Evolutionary conservation across 1,140 invertebrate species (phyloP).

Genomic region (Drosophila pectinifera): DNA sequence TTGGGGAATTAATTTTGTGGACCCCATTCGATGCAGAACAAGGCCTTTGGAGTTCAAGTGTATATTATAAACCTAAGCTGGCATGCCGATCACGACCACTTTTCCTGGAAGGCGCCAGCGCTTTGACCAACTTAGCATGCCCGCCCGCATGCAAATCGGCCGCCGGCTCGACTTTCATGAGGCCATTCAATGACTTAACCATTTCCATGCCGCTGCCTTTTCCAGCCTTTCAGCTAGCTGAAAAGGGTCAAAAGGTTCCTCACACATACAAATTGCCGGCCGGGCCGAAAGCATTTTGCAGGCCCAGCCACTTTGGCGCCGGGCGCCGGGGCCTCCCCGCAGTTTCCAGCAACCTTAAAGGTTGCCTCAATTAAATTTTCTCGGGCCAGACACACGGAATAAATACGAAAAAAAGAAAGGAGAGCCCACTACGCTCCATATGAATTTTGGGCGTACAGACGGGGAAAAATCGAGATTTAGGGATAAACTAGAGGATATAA

Average conservation of each 20-base stretch:
- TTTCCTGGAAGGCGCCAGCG: slow-evolving; percentile 33
- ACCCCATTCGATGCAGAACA: slow-evolving; percentile 2
- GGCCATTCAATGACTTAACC: slow-evolving; percentile 76
- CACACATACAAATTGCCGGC: slow-evolving; percentile 74
- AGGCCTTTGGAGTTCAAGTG: slow-evolving; percentile 2
- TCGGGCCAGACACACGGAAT: slow-evolving; percentile 45
- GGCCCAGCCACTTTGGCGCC: slow-evolving; percentile 24
- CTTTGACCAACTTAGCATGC: slow-evolving; percentile 19
- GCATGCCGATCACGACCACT: slow-evolving; percentile 32
- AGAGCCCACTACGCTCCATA: slow-evolving; percentile 22
- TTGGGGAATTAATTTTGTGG: slow-evolving; percentile 45
- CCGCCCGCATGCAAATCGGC: slow-evolving; percentile 34
- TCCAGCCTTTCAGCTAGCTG: slow-evolving; percentile 35
- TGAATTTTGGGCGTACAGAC: slow-evolving; percentile 28
- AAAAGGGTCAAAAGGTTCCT: slow-evolving; percentile 45
- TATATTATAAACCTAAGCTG: slow-evolving; percentile 11
- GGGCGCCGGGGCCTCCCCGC: no score
- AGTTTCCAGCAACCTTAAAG: slow-evolving; percentile 63
- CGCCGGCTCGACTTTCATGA: slow-evolving; percentile 70
- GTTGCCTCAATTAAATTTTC: slow-evolving; percentile 76
- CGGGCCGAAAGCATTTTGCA: slow-evolving; percentile 63
- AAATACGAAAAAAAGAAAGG: slow-evolving; percentile 6
- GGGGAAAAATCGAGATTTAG: neutral
- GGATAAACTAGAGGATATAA: neutral
- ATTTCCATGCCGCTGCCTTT: slow-evolving; percentile 61